phyloP scores from a whole-genome alignment of 2,888 invertebrate species.

The Carpatolechia fugitivella region DNA sequence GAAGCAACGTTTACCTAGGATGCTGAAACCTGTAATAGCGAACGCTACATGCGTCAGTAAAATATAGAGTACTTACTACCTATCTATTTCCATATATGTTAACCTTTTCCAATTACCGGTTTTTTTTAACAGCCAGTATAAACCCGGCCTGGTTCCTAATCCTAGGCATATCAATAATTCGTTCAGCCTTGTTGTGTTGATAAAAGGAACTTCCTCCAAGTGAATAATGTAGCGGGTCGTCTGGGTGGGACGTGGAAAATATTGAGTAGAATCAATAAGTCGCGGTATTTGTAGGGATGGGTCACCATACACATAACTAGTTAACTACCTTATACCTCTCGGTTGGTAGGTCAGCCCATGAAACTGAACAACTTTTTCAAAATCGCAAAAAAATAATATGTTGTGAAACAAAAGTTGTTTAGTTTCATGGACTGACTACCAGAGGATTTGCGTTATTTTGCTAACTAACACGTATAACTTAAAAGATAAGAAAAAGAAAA shows the following conservation, averaged over 20 bases:
- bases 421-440: no score
- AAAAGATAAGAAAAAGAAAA: no score
- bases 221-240: neutral
- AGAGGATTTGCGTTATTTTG: neutral
- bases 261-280: neutral
- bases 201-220: neutral
- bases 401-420: no score
- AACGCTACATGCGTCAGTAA: no score
- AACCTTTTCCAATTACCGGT: no score
- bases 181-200: neutral
- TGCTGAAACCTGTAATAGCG: no score
- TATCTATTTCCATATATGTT: no score
- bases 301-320: neutral
- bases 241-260: neutral
- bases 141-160: neutral
- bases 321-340: neutral
- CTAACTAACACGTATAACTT: no score
- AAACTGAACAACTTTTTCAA: neutral
- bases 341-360: neutral
- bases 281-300: neutral
- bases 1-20: no score
- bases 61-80: no score
- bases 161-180: neutral
- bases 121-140: no score
- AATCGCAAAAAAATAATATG: neutral